Evolutionary conservation across 2,113 vertebrate genomes (phyloP).

Genomic region (Salminus brasiliensis): DNA sequence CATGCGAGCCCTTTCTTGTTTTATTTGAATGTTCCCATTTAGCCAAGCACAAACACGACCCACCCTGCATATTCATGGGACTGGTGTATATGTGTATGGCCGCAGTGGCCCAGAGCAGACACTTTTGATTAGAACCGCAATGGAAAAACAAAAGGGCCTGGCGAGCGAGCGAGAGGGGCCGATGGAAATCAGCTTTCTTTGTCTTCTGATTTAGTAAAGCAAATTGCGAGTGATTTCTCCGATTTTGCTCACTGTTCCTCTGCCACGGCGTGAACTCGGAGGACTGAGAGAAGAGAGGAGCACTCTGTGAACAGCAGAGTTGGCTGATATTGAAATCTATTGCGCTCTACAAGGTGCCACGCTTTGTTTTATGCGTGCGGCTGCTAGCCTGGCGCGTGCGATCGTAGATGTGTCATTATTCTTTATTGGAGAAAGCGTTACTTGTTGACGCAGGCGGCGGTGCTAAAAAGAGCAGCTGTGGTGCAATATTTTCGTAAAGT

Average conservation of each 20-base stretch:
- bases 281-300: conserved; percentile 46
- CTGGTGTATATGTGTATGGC: conserved; percentile 10
- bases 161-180: conserved; percentile 58
- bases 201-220: conserved; percentile 70
- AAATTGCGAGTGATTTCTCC: conserved; percentile 71
- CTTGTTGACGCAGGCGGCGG: conserved; percentile 63
- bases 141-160: conserved; percentile 59
- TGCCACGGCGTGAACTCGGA: conserved; percentile 61
- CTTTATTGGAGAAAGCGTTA: conserved; percentile 61
- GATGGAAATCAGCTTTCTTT: conserved; percentile 74
- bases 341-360: conserved; percentile 61
- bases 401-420: conserved; percentile 63
- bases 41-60: conserved; percentile 2
- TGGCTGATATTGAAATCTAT: conserved; percentile 70
- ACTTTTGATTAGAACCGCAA: conserved; percentile 63
- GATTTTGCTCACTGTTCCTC: conserved; percentile 73
- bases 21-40: conserved; percentile 12
- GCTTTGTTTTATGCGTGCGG: conserved; percentile 70
- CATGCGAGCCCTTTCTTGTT: background rate
- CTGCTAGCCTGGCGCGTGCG: conserved; percentile 69
- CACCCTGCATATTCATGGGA: conserved; percentile 50
- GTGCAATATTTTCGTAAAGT: conserved; percentile 67
- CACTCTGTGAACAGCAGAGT: conserved; percentile 67
- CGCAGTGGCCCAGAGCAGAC: conserved; percentile 18
- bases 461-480: conserved; percentile 76